These are phyloP conservation scores for Pyrocephalus nanus DNA, from an alignment of 2,797 vertebrate genomes.

Conservation along the genomic window DNA sequence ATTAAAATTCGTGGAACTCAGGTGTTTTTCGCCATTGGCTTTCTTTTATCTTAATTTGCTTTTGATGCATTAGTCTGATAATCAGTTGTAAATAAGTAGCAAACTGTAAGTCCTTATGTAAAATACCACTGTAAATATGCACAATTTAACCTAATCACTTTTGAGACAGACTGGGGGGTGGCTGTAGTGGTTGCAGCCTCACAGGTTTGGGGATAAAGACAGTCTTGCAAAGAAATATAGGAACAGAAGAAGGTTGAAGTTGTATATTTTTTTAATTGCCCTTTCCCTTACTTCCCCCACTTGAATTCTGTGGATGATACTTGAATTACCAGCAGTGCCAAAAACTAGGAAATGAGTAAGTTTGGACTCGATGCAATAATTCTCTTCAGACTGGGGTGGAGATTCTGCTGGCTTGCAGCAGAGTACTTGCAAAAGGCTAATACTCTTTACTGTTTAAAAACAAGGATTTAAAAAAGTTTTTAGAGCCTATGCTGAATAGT, in stretches of 20 bases:
- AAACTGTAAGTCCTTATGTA: neutral
- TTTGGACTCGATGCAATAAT: neutral
- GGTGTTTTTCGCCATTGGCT: neutral
- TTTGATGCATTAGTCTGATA: neutral
- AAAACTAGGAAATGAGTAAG: slow-evolving; percentile 33
- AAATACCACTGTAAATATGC: neutral
- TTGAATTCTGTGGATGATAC: neutral
- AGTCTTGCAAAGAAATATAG: neutral
- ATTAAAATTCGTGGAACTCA: neutral
- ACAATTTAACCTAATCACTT: neutral
- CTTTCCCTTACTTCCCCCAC: neutral
- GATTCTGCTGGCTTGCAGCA: neutral
- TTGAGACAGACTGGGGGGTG: neutral
- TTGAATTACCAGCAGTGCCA: neutral
- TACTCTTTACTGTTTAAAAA: neutral
- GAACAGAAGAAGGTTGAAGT: neutral
- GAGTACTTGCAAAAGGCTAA: neutral
- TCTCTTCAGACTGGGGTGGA: neutral
- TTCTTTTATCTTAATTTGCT: neutral
- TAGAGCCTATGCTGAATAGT: neutral
- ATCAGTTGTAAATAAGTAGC: neutral
- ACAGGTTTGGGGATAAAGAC: neutral
- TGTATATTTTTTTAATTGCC: neutral
- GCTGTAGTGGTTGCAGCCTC: neutral
- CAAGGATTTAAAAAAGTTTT: neutral